Base-by-base conservation (phyloP, 92 coral and sea anemone species). In the Blastomussa wellsi region DNA sequence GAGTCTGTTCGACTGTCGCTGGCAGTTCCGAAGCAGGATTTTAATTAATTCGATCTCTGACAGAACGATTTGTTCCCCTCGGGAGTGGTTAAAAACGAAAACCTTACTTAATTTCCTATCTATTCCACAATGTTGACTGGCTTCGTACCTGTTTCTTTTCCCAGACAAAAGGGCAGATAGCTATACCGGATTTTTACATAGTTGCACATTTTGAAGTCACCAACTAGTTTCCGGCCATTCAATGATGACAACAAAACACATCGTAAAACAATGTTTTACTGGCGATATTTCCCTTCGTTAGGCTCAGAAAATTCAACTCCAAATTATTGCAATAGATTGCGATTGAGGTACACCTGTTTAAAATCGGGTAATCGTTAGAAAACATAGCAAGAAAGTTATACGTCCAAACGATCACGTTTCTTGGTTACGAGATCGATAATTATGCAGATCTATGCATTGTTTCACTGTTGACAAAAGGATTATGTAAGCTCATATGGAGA, bases 381-480 rank as follows among this genome's bases (percentile, higher is more conserved):
- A 42, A 15, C 20, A 22, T 16, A 19, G 42, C 14, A n/a, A 48
- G 35, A 44, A 26, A 48, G 11, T 75, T 44, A 15, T 41, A 31
- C 38, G 55, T 47, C 4, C 78, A 42, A 24, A 12, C 28, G n/a
- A 39, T 10, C 44, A 2, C 76, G 24, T 47, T 75, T 62, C 79
- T 75, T 75, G 36, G 79, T 75, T 47, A 75, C 79, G 62, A 4
- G 10, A 26, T 48, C 60, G 38, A 28, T 75, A 44, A 75, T 75
- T 48, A 42, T 42, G 37, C 59, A 15, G n/a, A n/a, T n/a, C n/a
- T n/a, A n/a, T n/a, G n/a, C n/a, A n/a, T n/a, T 26, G 36, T 11
- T 29, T 36, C 48, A 36, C 74, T 15, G 48, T 37, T 70, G 39
- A 22, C 49, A 3, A n/a, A 37, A 71, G 28, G 68, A 62, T 62